phyloP scores from a whole-genome alignment of 37 sponge, comb jelly and placozoan genomes.

The Bolinopsis microptera region DNA sequence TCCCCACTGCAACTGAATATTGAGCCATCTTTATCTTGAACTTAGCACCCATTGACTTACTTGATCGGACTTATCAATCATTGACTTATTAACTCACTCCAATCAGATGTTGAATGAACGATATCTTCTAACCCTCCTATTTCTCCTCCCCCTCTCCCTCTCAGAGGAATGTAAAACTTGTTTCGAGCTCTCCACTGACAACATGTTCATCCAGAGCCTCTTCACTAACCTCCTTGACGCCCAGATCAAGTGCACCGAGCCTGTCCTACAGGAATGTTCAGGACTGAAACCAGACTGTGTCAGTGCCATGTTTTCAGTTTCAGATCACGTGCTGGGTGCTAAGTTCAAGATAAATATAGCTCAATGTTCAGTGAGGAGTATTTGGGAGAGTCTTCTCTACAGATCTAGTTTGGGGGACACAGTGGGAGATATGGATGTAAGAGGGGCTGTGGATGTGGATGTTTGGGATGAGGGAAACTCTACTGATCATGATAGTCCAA shows the following conservation, averaged over 20 bases:
- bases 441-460: neutral
- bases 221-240: neutral
- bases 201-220: neutral
- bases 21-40: no score
- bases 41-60: no score
- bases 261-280: neutral
- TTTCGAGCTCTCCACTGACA: neutral
- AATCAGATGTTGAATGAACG: neutral
- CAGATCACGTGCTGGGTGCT: neutral
- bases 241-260: neutral
- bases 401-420: neutral
- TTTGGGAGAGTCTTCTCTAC: neutral
- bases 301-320: neutral
- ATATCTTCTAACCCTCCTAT: neutral
- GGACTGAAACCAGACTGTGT: slow-evolving; percentile 8
- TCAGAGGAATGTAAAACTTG: neutral
- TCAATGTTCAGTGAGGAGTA: neutral
- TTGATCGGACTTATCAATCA: no score
- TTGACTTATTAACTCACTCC: no score
- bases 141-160: neutral
- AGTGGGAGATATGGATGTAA: neutral
- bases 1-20: no score
- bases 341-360: neutral
- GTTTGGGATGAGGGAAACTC: neutral
- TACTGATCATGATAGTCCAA: neutral